phyloP scores from a whole-genome alignment of 2,113 vertebrate genomes.

The Alligator sinensis region DNA sequence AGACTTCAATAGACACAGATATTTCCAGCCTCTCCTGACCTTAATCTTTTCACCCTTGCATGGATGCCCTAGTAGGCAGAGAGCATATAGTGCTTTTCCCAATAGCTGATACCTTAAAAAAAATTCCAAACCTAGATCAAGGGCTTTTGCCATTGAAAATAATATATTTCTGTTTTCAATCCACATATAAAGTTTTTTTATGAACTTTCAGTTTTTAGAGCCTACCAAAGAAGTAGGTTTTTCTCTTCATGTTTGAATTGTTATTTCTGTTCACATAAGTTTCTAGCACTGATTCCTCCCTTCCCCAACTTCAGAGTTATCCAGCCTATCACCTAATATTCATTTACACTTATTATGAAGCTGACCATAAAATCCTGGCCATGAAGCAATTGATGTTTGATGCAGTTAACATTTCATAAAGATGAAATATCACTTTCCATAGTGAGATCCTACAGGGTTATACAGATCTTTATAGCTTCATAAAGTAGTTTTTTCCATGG shows the following conservation, averaged over 20 bases:
- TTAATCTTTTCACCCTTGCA: fast-evolving
- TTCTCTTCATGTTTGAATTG: not conserved
- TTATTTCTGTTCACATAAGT: not conserved
- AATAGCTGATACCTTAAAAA: not conserved
- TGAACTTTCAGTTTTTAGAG: not conserved
- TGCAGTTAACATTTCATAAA: slow-evolving; percentile 22
- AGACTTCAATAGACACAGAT: not conserved
- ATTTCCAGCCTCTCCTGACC: not conserved
- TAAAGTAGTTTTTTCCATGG: not conserved
- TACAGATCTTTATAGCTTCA: not conserved
- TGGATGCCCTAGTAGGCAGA: fast-evolving
- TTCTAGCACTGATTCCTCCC: not conserved
- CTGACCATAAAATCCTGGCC: slow-evolving; percentile 20
- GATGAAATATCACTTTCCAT: slow-evolving; percentile 9
- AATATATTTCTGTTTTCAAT: not conserved
- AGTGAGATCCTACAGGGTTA: not conserved
- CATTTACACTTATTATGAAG: slow-evolving; percentile 34
- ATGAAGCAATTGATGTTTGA: not conserved
- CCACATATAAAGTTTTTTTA: not conserved
- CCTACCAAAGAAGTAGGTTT: not conserved
- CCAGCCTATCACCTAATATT: not conserved
- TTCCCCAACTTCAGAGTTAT: not conserved
- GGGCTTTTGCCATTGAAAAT: not conserved
- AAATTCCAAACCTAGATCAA: not conserved
- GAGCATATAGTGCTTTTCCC: not conserved